Percentiles rank a stretch among this genome's conserved stretches.
Conservation (phyloP, 2,888 invertebrate species). For the Drosophila dives region DNA sequence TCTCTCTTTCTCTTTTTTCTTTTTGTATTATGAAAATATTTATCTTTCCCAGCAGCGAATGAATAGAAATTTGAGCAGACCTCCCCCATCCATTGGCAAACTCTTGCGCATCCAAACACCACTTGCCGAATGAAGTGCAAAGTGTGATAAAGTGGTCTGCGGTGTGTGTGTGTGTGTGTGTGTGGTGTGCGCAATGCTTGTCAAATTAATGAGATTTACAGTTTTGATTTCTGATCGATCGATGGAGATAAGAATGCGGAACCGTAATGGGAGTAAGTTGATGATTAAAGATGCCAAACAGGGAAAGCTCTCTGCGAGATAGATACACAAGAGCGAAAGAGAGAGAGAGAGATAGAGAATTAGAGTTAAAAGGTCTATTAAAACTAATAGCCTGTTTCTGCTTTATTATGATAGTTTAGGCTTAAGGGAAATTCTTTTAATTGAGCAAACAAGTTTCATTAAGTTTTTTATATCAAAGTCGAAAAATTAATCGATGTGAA, state of each 20-base stretch:
- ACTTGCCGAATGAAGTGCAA: conserved; percentile 14
- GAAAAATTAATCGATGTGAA: background rate
- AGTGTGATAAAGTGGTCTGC: conserved; percentile 15
- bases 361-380: background rate
- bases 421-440: background rate
- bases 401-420: background rate
- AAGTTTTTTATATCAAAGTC: background rate
- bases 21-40: conserved; percentile 62
- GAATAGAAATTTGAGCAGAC: conserved; percentile 44
- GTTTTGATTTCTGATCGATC: conserved; percentile 79
- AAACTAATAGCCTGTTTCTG: background rate
- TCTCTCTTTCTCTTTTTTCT: conserved; percentile 21
- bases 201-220: conserved; percentile 78
- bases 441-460: background rate
- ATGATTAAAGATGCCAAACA: conserved; percentile 33
- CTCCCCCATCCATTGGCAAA: background rate
- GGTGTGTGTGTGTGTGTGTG: conserved; percentile 22
- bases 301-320: conserved; percentile 2
- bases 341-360: background rate
- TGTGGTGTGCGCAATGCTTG: conserved; percentile 59
- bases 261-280: conserved; percentile 11
- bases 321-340: background rate
- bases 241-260: conserved; percentile 43
- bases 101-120: background rate
- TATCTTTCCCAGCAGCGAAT: conserved; percentile 68